These are phyloP conservation scores for Nilaparvata lugens DNA, from an alignment of 1,140 invertebrate genomes.

Conservation along the genomic window DNA sequence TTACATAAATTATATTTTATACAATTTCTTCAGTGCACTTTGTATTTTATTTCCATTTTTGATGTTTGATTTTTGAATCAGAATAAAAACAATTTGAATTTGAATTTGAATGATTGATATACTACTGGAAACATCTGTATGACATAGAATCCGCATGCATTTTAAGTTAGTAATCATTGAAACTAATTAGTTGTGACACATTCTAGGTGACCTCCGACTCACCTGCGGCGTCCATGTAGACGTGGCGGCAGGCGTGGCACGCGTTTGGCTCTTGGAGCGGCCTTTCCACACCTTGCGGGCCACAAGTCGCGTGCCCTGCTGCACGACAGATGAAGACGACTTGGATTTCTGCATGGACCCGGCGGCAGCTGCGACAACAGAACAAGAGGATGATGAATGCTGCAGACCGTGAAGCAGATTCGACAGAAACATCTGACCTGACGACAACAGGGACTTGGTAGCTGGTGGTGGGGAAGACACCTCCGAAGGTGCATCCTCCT, in stretches of 20 bases:
- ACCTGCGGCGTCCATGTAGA: conserved; percentile 60
- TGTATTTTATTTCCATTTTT: no score
- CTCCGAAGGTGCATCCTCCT: conserved; percentile 28
- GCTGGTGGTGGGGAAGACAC: conserved; percentile 35
- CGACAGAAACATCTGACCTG: conserved; percentile 54
- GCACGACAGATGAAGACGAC: conserved; percentile 74
- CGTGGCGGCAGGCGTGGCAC: conserved; percentile 38
- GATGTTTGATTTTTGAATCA: no score
- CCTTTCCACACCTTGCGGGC: conserved; percentile 74
- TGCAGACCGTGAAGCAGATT: conserved; percentile 50
- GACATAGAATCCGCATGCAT: no score
- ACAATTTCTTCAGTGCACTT: no score
- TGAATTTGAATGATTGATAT: no score
- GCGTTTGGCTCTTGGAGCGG: conserved; percentile 66
- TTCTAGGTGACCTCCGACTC: neutral
- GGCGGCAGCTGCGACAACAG: conserved; percentile 26
- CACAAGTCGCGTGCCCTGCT: conserved; percentile 57
- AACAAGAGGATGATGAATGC: conserved; percentile 30
- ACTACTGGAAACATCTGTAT: no score
- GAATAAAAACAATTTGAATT: no score
- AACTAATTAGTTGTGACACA: no score
- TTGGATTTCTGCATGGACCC: conserved; percentile 79
- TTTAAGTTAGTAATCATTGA: no score
- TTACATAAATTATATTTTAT: no score
- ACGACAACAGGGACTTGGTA: conserved; percentile 34